Percentiles rank a stretch among this genome's conserved stretches.
phyloP scores from a whole-genome alignment of 92 coral and sea anemone genomes.

The Parazoanthus atlanticus region DNA sequence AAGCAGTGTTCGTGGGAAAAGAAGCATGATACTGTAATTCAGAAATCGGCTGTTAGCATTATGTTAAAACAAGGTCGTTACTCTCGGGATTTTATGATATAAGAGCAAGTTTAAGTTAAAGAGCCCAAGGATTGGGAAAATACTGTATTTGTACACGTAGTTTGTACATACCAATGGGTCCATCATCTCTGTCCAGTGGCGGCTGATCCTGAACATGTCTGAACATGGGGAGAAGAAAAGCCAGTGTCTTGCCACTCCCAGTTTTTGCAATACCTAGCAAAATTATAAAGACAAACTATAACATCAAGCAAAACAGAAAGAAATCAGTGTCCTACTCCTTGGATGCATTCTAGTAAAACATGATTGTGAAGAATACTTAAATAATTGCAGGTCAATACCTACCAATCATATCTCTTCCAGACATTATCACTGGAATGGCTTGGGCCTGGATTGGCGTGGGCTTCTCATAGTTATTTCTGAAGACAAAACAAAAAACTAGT shows the following conservation, averaged over 20 bases:
- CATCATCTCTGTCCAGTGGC: constrained; percentile 91
- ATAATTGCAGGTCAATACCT: constrained; percentile 13
- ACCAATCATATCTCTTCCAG: constrained; percentile 99
- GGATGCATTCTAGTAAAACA: background rate
- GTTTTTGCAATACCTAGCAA: constrained; percentile 93
- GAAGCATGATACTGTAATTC: background rate
- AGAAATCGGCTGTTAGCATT: background rate
- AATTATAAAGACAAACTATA: background rate
- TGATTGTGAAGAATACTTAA: background rate
- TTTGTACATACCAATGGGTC: constrained; percentile 82
- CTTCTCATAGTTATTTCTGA: constrained; percentile 85
- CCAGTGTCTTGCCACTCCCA: constrained; percentile 97
- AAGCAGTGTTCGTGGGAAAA: background rate
- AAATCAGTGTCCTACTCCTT: background rate
- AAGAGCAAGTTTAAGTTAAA: background rate
- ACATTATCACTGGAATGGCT: constrained; percentile 92
- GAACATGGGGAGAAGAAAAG: constrained; percentile 95
- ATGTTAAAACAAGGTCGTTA: background rate
- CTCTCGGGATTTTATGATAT: background rate
- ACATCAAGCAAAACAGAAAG: background rate
- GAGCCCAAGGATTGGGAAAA: background rate
- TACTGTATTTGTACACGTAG: too few species aligned
- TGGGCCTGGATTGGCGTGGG: constrained; percentile 99
- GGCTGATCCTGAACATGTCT: constrained; percentile 96
- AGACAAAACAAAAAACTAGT: background rate